Evolutionary conservation across 2,888 invertebrate genomes (phyloP).

Genomic region (Pseudoips prasinana): DNA sequence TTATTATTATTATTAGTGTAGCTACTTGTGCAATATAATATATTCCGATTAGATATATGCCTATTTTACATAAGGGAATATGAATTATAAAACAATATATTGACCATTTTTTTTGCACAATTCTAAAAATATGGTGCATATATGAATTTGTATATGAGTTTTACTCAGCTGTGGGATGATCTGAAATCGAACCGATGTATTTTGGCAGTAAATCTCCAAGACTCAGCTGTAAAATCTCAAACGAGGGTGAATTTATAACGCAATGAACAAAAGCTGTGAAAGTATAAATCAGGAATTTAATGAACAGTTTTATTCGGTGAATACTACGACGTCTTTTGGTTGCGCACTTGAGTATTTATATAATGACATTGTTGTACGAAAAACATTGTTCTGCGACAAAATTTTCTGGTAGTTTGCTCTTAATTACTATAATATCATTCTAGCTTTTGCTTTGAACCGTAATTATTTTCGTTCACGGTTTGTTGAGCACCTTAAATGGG

Average conservation of each 20-base stretch:
- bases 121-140: too few relatives aligned
- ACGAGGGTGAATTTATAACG: constrained; percentile 49
- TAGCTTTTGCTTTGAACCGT: constrained; percentile 32
- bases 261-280: constrained; percentile 50
- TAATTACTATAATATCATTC: constrained; percentile 66
- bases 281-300: constrained; percentile 55
- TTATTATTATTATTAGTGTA: too few relatives aligned
- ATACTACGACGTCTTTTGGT: constrained; percentile 26
- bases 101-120: too few relatives aligned
- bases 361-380: constrained; percentile 47
- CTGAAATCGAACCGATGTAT: constrained; percentile 29
- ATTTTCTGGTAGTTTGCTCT: constrained; percentile 53
- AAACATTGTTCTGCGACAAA: constrained; percentile 56
- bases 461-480: constrained; percentile 66
- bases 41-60: too few relatives aligned
- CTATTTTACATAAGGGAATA: too few relatives aligned
- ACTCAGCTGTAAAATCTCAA: constrained; percentile 37
- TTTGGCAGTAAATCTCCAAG: constrained; percentile 31
- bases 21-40: too few relatives aligned
- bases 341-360: constrained; percentile 40
- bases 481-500: constrained; percentile 56
- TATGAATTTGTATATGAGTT: too few relatives aligned
- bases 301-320: constrained; percentile 40
- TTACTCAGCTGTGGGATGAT: too few relatives aligned
- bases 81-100: too few relatives aligned